A percentile compares a stretch with the other conserved stretches of the same genome.
phyloP scores from a whole-genome alignment of 2,797 vertebrate genomes.

The Borostomias antarcticus region DNA sequence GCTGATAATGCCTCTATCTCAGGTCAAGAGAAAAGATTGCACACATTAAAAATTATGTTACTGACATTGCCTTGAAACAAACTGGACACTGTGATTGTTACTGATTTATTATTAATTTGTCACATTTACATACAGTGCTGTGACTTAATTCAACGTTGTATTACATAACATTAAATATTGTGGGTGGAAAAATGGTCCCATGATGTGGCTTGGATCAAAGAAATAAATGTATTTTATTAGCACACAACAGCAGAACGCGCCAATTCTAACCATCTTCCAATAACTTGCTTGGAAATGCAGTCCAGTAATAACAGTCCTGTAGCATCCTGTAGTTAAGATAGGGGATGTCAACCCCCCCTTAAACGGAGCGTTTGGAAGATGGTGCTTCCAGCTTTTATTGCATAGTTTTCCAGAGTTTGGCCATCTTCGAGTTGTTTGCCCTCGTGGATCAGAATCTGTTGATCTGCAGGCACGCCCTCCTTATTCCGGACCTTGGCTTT shows the following conservation, averaged over 20 bases:
- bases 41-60: not conserved
- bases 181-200: no score
- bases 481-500: conserved; percentile 45
- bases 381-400: conserved; percentile 47
- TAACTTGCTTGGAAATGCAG: no score
- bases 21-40: conserved; percentile 1
- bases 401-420: conserved; percentile 56
- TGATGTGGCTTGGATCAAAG: no score
- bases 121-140: no score
- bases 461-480: conserved; percentile 49
- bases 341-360: conserved; percentile 63
- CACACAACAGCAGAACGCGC: no score
- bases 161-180: no score
- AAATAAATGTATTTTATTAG: no score
- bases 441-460: conserved; percentile 67
- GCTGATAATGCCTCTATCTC: not conserved
- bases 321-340: not conserved
- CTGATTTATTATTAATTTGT: not conserved
- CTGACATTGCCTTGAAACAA: not conserved
- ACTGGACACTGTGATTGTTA: not conserved
- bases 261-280: no score
- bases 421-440: conserved; percentile 42
- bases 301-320: no score
- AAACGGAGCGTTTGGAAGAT: conserved; percentile 61
- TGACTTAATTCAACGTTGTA: no score